These are phyloP conservation scores for Mixornis gularis DNA, from an alignment of 2,113 vertebrate species.

Conservation along the genomic window DNA sequence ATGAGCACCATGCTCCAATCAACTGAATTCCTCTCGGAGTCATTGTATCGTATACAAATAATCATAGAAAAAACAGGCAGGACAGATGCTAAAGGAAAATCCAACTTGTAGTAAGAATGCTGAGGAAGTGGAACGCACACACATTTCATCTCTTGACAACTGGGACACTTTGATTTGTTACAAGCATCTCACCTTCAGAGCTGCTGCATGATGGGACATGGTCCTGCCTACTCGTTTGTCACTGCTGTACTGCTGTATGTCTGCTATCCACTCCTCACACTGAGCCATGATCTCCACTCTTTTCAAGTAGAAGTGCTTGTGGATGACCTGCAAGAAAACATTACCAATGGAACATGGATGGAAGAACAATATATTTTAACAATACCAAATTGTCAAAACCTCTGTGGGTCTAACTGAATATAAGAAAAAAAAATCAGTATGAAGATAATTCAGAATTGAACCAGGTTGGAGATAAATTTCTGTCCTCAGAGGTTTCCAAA, in stretches of 20 bases:
- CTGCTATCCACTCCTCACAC: constrained; percentile 97
- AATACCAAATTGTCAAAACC: neutral
- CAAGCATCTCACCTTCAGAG: constrained; percentile 83
- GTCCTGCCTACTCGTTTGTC: constrained; percentile 97
- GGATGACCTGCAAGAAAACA: constrained; percentile 83
- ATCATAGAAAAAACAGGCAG: neutral
- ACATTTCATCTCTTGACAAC: neutral
- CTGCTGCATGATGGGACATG: constrained; percentile 97
- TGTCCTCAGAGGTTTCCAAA: neutral
- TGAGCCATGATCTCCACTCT: constrained; percentile 94
- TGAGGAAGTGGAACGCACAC: neutral
- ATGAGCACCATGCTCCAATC: neutral
- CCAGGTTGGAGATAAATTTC: neutral
- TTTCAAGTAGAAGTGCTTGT: constrained; percentile 99
- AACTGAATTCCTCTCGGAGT: neutral
- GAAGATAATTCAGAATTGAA: neutral
- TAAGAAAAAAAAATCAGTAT: neutral
- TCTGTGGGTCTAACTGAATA: neutral
- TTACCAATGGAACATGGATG: neutral
- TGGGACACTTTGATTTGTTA: neutral
- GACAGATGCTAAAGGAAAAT: neutral
- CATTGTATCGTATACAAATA: neutral
- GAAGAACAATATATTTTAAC: neutral
- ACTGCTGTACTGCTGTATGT: constrained; percentile 98
- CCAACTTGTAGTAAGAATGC: neutral